Conservation (phyloP, 2,888 invertebrate genomes). For the Mesochorus sp. region DNA sequence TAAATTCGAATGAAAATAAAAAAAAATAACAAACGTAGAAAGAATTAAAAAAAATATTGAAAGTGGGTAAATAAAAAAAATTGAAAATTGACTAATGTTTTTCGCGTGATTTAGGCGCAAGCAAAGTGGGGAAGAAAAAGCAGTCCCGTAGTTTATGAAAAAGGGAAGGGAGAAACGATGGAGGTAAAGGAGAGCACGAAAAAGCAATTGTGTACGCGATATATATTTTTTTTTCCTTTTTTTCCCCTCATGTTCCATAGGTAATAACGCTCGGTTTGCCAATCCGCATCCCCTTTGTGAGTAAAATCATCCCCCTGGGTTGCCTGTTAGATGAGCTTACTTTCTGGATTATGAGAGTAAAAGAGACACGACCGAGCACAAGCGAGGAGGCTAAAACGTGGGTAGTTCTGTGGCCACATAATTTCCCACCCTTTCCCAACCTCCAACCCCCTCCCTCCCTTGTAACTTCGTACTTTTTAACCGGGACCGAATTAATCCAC, state of each 20-base stretch:
- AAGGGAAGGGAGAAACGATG: too few relatives aligned
- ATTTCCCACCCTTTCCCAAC: background rate
- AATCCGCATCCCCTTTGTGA: conserved; percentile 22
- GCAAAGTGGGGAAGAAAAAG: too few relatives aligned
- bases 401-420: background rate
- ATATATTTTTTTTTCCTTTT: too few relatives aligned
- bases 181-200: background rate
- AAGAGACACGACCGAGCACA: background rate
- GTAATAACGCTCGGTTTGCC: conserved; percentile 30
- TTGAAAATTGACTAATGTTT: too few relatives aligned
- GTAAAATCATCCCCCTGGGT: conserved; percentile 12
- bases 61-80: too few relatives aligned
- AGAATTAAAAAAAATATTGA: too few relatives aligned
- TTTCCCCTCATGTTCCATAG: conserved; percentile 33
- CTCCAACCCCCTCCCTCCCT: background rate
- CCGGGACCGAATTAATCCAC: background rate
- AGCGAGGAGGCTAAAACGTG: background rate
- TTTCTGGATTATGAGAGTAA: conserved; percentile 30
- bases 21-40: too few relatives aligned
- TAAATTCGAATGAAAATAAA: too few relatives aligned
- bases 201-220: background rate
- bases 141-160: too few relatives aligned
- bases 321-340: background rate
- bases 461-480: background rate
- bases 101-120: too few relatives aligned